Evolutionary conservation across 2,797 vertebrate genomes (phyloP), one percentile per base, ranked within the genome.

Genomic region (Catostomus latipinnis): DNA sequence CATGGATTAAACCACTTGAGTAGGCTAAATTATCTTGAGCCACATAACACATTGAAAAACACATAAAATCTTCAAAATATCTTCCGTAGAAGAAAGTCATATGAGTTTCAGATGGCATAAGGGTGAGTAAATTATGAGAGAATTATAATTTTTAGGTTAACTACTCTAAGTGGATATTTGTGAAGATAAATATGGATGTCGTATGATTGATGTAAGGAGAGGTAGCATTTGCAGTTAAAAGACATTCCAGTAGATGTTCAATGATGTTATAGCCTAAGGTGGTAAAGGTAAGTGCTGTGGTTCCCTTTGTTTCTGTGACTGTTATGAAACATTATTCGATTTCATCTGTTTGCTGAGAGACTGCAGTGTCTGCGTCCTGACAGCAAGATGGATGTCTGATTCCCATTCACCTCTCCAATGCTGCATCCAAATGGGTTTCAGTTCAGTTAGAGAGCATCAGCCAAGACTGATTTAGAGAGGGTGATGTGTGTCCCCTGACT

Each of bases 341-440:
- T 80, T 72, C 50, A 8, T 46, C 9, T 5, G 11, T 49, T 7
- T 22, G 12, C 14, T 12, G 63, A 57, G 48, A 57, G 65, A 67
- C 78, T 56, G 57, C 45, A 14, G 62, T 9, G 52, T 81, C 84
- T 74, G 60, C 9, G 54, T 79, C 70, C 60, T 83, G 82, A 87
- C 86, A 84, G 75, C 34, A 80, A 86, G 82, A 86, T 87, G 46
- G 66, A 87, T 87, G 76, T 71, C 68, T 50, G 56, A 66, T 46
- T 76, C 66, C 57, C 62, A 46, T 76, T 69, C 68, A n/a, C 62
- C 79, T 72, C 81, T 81, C 62, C 14, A 80, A 82, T 76, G 56
- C 56, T 9, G 49, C 69, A 72, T 82, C 82, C 86, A 87, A 84
- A 84, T 84, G 83, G 43, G 48, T 70, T 81, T 70, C 54, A 74